Base-by-base conservation (phyloP, 2,113 vertebrate genomes). In the Lanius collurio region DNA sequence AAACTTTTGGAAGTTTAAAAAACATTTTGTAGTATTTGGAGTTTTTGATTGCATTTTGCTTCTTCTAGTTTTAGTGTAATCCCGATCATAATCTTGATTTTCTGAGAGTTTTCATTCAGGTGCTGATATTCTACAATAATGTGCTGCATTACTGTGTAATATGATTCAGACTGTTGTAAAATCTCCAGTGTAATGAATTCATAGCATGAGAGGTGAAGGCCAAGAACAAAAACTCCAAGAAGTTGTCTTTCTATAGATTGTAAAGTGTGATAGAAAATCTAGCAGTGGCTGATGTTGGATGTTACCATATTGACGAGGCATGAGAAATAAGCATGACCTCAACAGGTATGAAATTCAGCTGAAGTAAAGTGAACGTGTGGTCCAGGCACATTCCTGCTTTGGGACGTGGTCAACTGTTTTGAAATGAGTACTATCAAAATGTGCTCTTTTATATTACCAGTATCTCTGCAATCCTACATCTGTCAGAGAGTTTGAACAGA, bases 381-480 rank as follows among this genome's bases (percentile, higher is more conserved):
- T 71, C 46, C 33, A 89, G 28, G 26, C 9, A 75, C 13, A 69
- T 89, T 94, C 26, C 26, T 81, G 4, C 33, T 70, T 53, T 69
- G 15, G 13, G 90, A 69, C 64, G 56, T 68, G 21, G 21, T 49
- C 55, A 81, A 27, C 16, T 64, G 53, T 35, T 77, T 20, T 73
- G 70, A 76, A 87, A 76, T 5, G 0, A 5, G 1, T 31, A 41
- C 21, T 83, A 73, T 24, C 41, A 75, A 13, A 23, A 28, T 11
- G 3, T 63, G 12, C 3, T 71, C 9, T 8, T 67, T 83, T 71
- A 30, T 49, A 21, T 68, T 41, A 30, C 22, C 23, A 15, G 8
- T 53, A 49, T 57, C 14, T 60, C n/a, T 30, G 59, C 0, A 0
- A 16, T 8, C 7, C 15, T 30, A 27, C 7, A 5, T 50, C 44